Conservation (phyloP, 2,113 vertebrate species). For the Cyanistes caeruleus region DNA sequence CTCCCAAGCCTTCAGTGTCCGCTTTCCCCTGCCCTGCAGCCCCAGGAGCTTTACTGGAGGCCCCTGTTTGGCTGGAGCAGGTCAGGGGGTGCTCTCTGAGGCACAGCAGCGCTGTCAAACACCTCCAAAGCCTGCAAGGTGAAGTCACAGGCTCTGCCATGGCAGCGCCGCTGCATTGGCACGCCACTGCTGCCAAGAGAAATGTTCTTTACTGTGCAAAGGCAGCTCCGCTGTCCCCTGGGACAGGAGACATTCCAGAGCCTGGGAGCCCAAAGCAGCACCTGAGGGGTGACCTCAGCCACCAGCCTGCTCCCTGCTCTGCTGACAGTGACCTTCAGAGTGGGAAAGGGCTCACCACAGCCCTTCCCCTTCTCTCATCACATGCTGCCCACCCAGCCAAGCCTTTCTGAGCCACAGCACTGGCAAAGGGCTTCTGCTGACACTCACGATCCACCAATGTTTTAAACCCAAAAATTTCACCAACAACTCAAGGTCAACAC, state of each 20-base stretch:
- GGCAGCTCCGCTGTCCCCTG: background rate
- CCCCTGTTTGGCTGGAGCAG: background rate
- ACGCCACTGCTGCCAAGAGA: background rate
- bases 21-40: background rate
- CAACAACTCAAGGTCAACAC: constrained; percentile 20
- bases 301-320: background rate
- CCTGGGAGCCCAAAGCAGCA: background rate
- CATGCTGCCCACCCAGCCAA: background rate
- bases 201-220: accelerated
- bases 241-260: background rate
- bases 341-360: background rate
- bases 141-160: accelerated
- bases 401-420: background rate
- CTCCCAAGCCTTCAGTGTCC: background rate
- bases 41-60: background rate
- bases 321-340: background rate
- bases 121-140: accelerated
- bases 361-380: background rate
- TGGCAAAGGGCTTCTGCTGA: accelerated
- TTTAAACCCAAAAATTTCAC: background rate
- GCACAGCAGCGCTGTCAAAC: background rate
- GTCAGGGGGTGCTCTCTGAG: background rate
- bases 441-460: background rate
- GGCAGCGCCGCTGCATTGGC: background rate
- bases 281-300: background rate